These are phyloP conservation scores for Polietes domitor DNA, from an alignment of 2,888 invertebrate species.

Conservation along the genomic window DNA sequence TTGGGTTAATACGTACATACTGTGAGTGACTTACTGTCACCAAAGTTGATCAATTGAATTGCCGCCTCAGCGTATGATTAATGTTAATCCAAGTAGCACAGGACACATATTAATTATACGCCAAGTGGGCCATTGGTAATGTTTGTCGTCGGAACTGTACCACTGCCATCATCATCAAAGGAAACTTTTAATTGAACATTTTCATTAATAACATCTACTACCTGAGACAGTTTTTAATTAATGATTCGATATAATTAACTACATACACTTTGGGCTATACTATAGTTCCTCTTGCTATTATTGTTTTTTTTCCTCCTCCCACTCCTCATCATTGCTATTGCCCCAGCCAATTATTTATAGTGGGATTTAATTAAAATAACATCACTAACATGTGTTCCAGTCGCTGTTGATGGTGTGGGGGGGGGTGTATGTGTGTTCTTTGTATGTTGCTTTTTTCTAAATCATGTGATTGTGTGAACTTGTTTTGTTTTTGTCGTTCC, in stretches of 20 bases:
- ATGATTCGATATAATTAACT: constrained; percentile 32
- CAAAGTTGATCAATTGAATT: not conserved
- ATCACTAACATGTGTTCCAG: constrained; percentile 26
- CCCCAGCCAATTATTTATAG: constrained; percentile 20
- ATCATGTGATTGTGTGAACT: too few species aligned
- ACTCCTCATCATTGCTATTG: too few species aligned
- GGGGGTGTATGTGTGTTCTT: too few species aligned
- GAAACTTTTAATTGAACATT: constrained; percentile 22
- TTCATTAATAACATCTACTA: constrained; percentile 8
- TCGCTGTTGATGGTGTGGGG: not conserved
- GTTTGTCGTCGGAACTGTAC: not conserved
- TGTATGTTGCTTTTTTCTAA: too few species aligned
- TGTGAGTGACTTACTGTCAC: not conserved
- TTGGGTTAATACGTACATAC: not conserved
- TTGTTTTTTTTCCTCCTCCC: not conserved
- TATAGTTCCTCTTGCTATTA: not conserved
- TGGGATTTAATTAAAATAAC: constrained; percentile 33
- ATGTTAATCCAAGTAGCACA: constrained; percentile 4
- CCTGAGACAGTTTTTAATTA: constrained; percentile 33
- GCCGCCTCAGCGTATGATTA: not conserved
- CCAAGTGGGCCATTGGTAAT: not conserved
- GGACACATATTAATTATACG: constrained; percentile 5
- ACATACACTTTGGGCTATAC: not conserved
- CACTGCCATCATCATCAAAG: not conserved
- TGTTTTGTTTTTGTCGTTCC: too few species aligned